These are phyloP conservation scores for Cyanistes caeruleus DNA, from an alignment of 2,113 vertebrate species.

Conservation along the genomic window DNA sequence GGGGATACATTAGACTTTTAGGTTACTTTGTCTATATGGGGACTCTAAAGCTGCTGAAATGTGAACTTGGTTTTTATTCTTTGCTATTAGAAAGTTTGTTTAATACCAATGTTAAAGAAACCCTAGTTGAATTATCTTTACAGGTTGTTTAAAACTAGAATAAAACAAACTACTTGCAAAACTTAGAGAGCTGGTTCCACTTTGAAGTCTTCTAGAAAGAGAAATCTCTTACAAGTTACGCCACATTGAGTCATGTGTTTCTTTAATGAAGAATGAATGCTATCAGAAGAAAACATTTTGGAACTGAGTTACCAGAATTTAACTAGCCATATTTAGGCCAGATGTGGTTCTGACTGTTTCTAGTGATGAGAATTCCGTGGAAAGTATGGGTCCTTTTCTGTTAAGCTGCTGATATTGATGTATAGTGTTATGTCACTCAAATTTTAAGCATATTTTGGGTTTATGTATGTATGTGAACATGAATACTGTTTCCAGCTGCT, in stretches of 20 bases:
- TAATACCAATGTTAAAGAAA: neutral
- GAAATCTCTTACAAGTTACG: neutral
- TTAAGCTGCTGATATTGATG: neutral
- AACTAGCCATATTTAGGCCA: neutral
- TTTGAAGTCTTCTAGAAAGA: neutral
- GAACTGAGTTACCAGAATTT: neutral
- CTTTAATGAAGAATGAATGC: neutral
- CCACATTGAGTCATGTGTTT: neutral
- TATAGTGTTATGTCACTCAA: neutral
- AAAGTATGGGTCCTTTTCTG: neutral
- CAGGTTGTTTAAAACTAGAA: neutral
- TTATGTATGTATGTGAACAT: neutral
- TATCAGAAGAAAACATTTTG: neutral
- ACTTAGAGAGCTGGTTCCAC: neutral
- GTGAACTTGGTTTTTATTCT: neutral
- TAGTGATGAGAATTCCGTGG: neutral
- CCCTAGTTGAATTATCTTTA: neutral
- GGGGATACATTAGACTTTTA: neutral
- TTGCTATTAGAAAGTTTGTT: neutral
- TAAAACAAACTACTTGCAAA: neutral
- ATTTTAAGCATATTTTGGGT: neutral
- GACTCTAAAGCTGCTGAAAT: neutral
- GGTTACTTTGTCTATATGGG: neutral
- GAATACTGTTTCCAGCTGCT: neutral
- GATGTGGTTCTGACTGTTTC: neutral